These are phyloP conservation scores for Suncus etruscus DNA, from an alignment of 2,113 vertebrate genomes.

Conservation along the genomic window DNA sequence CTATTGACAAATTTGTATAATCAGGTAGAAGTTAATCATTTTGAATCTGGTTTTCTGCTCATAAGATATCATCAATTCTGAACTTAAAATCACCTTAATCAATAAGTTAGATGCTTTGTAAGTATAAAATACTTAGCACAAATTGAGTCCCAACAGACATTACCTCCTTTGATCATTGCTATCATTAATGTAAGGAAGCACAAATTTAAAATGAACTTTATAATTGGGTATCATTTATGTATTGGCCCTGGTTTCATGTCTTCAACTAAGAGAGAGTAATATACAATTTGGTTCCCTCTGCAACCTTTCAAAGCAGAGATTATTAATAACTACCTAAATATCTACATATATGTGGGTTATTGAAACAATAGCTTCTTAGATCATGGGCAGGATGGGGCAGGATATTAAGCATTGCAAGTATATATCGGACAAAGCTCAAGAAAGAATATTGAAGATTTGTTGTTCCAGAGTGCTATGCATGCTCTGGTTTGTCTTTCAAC, in stretches of 20 bases:
- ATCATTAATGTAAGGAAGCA: not conserved
- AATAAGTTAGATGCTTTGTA: not conserved
- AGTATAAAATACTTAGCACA: not conserved
- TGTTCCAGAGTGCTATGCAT: not conserved
- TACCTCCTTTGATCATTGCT: not conserved
- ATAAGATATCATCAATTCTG: not conserved
- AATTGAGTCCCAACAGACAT: not conserved
- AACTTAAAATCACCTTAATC: not conserved
- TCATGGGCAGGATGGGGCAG: not conserved
- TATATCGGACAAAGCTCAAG: conserved; percentile 6
- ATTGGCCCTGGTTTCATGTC: not conserved
- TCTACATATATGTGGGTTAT: not conserved
- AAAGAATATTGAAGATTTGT: not conserved
- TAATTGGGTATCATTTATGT: not conserved
- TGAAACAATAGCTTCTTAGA: conserved; percentile 23
- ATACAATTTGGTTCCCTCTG: not conserved
- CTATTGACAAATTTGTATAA: not conserved
- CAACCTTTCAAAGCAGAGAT: not conserved
- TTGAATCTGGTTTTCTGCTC: not conserved
- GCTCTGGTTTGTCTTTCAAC: conserved; percentile 26
- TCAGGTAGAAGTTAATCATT: not conserved
- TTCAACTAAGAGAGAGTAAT: not conserved
- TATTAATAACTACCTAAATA: not conserved
- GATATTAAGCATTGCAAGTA: not conserved
- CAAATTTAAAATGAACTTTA: not conserved